Percentiles rank a stretch among this genome's conserved stretches.
These are phyloP conservation scores for Fukomys damarensis DNA, from an alignment of 2,113 vertebrate species.

Conservation along the genomic window DNA sequence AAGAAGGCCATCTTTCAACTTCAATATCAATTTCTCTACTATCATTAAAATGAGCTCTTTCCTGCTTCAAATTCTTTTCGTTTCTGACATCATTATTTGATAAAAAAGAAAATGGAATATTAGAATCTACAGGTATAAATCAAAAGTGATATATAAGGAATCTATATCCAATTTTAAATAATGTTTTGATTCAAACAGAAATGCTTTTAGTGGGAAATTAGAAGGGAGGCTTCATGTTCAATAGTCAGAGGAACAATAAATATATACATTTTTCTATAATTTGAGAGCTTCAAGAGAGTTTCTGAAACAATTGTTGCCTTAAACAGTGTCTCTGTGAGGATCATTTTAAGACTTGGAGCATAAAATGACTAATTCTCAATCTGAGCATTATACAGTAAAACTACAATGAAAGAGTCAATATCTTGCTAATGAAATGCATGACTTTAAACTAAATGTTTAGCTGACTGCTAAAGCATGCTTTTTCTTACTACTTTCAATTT, in stretches of 20 bases:
- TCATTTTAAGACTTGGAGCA: neutral
- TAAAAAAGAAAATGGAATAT: slow-evolving; percentile 63
- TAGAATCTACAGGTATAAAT: slow-evolving; percentile 8
- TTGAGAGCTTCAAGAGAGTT: neutral
- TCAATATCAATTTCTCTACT: slow-evolving; percentile 75
- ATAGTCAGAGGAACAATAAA: neutral
- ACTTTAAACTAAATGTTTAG: slow-evolving; percentile 45
- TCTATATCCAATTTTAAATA: slow-evolving; percentile 40
- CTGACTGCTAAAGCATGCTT: neutral
- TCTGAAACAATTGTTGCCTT: neutral
- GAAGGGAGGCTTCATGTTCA: neutral
- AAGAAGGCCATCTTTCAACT: slow-evolving; percentile 66
- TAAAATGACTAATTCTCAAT: slow-evolving; percentile 23
- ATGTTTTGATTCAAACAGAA: neutral
- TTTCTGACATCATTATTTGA: slow-evolving; percentile 60
- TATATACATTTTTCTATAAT: neutral
- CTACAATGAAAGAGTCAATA: neutral
- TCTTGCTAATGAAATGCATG: slow-evolving; percentile 15
- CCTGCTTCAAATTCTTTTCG: slow-evolving; percentile 54
- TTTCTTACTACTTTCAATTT: slow-evolving; percentile 37
- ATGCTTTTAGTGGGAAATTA: slow-evolving; percentile 39
- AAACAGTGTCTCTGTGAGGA: neutral
- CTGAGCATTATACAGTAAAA: neutral
- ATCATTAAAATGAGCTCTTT: slow-evolving; percentile 71
- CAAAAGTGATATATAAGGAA: slow-evolving; percentile 36